Conservation (phyloP, 2,113 vertebrate species). For the Notechis scutatus region DNA sequence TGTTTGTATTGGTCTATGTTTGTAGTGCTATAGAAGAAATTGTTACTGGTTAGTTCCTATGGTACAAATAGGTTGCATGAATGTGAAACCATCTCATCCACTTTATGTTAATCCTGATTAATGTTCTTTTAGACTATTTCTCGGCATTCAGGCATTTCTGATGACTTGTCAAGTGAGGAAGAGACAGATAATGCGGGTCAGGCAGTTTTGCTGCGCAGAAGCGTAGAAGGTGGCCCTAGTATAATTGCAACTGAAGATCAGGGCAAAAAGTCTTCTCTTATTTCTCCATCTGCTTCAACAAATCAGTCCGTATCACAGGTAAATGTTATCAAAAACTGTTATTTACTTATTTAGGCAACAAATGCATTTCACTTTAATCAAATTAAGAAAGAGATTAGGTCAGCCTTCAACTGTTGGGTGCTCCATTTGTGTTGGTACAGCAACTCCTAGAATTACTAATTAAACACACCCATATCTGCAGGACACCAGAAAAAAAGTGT, state of each 20-base stretch:
- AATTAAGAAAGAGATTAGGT: not conserved
- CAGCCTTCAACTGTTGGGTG: not conserved
- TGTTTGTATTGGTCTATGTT: not conserved
- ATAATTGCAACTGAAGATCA: constrained; percentile 69
- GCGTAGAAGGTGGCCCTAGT: constrained; percentile 66
- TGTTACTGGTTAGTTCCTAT: not conserved
- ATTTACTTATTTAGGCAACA: not conserved
- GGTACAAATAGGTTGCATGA: not conserved
- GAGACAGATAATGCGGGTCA: constrained; percentile 66
- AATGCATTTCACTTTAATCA: not conserved
- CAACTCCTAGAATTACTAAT: not conserved
- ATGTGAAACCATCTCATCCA: not conserved
- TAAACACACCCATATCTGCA: not conserved
- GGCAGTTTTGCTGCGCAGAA: constrained; percentile 52
- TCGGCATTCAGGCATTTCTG: constrained; percentile 73
- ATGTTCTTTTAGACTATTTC: constrained; percentile 61
- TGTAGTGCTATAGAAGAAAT: not conserved
- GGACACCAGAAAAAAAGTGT: not conserved
- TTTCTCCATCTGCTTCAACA: constrained; percentile 46
- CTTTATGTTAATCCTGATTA: not conserved
- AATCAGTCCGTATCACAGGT: constrained; percentile 68
- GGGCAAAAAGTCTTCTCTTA: constrained; percentile 62
- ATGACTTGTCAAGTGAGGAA: constrained; percentile 92
- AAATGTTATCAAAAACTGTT: not conserved
- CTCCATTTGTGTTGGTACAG: not conserved